Evolutionary conservation across 2,113 vertebrate species (phyloP).

Genomic region (Catharus bicknelli): DNA sequence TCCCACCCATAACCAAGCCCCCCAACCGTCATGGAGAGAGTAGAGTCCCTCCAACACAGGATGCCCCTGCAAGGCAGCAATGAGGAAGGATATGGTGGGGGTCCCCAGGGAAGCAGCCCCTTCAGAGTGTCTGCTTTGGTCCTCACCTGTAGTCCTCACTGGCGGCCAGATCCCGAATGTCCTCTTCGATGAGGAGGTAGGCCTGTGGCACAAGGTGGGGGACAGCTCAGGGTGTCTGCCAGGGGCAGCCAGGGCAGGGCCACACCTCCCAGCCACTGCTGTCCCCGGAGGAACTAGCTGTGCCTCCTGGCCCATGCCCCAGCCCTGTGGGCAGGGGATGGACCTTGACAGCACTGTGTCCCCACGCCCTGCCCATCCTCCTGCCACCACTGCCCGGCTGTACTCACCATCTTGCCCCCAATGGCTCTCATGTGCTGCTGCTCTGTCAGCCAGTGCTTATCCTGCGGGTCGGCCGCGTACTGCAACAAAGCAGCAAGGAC

Average conservation of each 20-base stretch:
- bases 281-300: fast-evolving
- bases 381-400: background rate
- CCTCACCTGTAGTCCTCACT: slow-evolving; percentile 93
- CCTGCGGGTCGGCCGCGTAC: slow-evolving; percentile 95
- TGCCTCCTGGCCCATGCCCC: background rate
- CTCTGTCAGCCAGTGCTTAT: slow-evolving; percentile 98
- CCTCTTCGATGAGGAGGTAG: slow-evolving; percentile 93
- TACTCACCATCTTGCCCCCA: slow-evolving; percentile 97
- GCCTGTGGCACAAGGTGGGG: slow-evolving; percentile 71
- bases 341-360: background rate
- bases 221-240: background rate
- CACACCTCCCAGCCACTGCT: fast-evolving
- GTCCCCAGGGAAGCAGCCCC: fast-evolving
- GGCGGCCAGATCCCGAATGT: slow-evolving; percentile 88
- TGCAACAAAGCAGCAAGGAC: slow-evolving; percentile 66
- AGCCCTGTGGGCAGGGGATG: background rate
- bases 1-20: fast-evolving
- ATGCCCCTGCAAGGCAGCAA: fast-evolving
- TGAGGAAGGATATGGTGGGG: fast-evolving
- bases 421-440: slow-evolving; percentile 96
- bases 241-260: background rate
- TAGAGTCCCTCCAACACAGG: background rate
- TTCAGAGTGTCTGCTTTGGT: fast-evolving
- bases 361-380: background rate
- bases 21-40: fast-evolving